A percentile compares a stretch with the other conserved stretches of the same genome.
These are phyloP conservation scores for Pandemis corylana DNA, from an alignment of 2,888 invertebrate species.

Conservation along the genomic window DNA sequence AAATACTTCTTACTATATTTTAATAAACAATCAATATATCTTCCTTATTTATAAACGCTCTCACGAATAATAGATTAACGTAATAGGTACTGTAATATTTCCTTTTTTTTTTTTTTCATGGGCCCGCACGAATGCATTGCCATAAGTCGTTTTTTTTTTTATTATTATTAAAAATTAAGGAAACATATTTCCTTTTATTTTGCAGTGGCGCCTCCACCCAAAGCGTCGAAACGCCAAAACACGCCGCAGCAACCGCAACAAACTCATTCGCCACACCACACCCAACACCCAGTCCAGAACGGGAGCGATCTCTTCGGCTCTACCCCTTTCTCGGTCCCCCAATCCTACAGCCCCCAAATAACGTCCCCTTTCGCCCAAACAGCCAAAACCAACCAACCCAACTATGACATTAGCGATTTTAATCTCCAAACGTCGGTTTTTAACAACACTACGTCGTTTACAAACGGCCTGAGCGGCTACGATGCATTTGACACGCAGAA, in stretches of 20 bases:
- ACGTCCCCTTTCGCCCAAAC: conserved; percentile 51
- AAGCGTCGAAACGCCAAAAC: conserved; percentile 86
- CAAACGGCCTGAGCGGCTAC: conserved; percentile 78
- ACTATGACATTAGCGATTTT: conserved; percentile 79
- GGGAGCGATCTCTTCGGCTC: conserved; percentile 93
- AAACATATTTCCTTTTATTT: conserved; percentile 48
- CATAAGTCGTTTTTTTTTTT: too few species aligned
- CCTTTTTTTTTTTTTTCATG: conserved; percentile 60
- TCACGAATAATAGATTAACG: neutral
- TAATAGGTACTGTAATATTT: neutral
- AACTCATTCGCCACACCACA: conserved; percentile 50
- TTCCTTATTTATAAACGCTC: too few species aligned
- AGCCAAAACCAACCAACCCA: conserved; percentile 65
- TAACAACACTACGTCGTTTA: conserved; percentile 68
- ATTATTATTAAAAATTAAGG: too few species aligned
- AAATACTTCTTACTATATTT: neutral
- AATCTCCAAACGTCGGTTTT: conserved; percentile 78
- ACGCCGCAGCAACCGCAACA: conserved; percentile 57
- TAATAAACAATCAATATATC: neutral
- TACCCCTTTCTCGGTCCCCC: conserved; percentile 87
- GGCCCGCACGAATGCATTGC: too few species aligned
- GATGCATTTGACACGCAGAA: conserved; percentile 96
- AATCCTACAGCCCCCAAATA: conserved; percentile 46
- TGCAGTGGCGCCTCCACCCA: conserved; percentile 96
- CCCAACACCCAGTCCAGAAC: conserved; percentile 65